phyloP scores from a whole-genome alignment of 2,113 vertebrate species.

The Periophthalmodon schlosseri region DNA sequence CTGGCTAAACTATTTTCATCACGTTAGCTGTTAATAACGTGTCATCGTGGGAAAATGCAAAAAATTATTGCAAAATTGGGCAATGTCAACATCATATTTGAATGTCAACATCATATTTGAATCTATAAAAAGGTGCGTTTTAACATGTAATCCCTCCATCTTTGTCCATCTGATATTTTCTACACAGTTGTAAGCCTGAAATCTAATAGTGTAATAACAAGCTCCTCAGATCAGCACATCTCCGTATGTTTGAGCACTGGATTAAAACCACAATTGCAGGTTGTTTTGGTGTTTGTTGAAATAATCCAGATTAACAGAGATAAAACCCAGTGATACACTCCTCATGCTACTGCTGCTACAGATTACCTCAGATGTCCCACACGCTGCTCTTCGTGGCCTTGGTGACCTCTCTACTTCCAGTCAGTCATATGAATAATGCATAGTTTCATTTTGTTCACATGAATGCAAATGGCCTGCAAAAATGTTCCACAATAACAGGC shows the following conservation, averaged over 20 bases:
- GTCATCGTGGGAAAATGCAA: neutral
- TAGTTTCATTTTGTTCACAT: conserved; percentile 1
- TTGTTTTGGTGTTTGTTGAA: conserved; percentile 30
- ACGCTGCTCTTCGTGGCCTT: neutral
- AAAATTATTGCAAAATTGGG: neutral
- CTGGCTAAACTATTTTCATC: neutral
- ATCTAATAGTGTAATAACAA: conserved; percentile 18
- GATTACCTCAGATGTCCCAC: neutral
- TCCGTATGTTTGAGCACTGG: conserved; percentile 21
- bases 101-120: no score
- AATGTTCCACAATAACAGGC: neutral
- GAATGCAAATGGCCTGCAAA: neutral
- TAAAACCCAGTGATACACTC: conserved; percentile 33
- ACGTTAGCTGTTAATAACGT: neutral
- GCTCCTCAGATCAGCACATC: conserved; percentile 20
- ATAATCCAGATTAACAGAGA: conserved; percentile 47
- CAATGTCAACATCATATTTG: neutral
- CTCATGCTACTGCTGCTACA: neutral
- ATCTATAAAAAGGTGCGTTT: neutral
- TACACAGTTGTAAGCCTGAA: conserved; percentile 24
- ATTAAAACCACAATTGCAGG: conserved; percentile 32
- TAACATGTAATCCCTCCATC: neutral
- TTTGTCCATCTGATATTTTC: neutral
- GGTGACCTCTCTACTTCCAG: conserved; percentile 22
- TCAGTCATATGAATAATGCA: conserved; percentile 24